Evolutionary conservation across 2,113 vertebrate species (phyloP), one percentile per base, ranked within the genome.

Genomic region (Blennius ocellaris): DNA sequence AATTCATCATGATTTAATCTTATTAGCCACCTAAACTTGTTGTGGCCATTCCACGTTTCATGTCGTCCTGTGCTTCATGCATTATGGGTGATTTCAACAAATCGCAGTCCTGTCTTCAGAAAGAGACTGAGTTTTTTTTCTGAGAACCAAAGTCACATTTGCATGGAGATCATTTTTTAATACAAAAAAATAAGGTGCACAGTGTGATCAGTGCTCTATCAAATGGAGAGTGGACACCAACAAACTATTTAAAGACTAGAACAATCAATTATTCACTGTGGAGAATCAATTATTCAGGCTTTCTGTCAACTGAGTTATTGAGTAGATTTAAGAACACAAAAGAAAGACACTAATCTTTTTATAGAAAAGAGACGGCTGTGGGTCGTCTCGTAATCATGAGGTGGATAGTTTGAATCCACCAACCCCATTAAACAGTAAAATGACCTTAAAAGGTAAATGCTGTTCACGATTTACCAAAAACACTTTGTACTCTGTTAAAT

Each of bases 1-100:
- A 55, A 37, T 14, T 43, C 41, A 16, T 76, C 55, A 51, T 8
- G 8, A 14, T 15, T 66, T 44, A 41, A 76, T 54, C 49, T 39
- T 30, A 30, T 30, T 30, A 43, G 11, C n/a, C 38, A 41, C 41
- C 15, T 59, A 50, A 37, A 59, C 40, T 48, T 62, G 3, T 39
- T 48, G 15, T 30, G 7, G 5, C 10, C 6, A 43, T 14, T 48
- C 17, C 36, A 21, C 16, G 47, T 21, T 70, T 16, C 52, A 37
- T 54, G 21, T 36, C 6, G 3, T 8, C 10, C 14, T 3, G 11
- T 57, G 39, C 15, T 11, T 57, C 6, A 41, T 57, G 9, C 55
- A 57, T 41, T 17, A 7, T 41, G 55, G 21, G 21, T 30, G 21
- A n/a, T n/a, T n/a, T n/a, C n/a, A n/a, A n/a, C n/a, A n/a, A n/a